Evolutionary conservation across 1,140 invertebrate species (phyloP).

Genomic region (Drosophila sulfurigaster): DNA sequence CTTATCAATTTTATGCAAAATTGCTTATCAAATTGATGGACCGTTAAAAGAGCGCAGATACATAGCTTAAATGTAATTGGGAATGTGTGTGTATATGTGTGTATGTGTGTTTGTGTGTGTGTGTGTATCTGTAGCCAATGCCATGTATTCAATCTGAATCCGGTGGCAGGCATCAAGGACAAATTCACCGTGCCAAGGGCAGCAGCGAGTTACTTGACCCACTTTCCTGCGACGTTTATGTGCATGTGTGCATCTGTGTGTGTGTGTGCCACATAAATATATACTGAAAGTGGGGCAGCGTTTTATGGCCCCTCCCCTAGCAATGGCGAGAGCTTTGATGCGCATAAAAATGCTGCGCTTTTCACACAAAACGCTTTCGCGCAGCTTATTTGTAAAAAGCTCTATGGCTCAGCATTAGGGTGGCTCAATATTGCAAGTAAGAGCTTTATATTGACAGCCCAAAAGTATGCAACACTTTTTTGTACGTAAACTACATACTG

Average conservation of each 20-base stretch:
- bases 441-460: neutral
- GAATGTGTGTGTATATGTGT: neutral
- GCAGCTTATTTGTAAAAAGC: slow-evolving; percentile 20
- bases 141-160: slow-evolving; percentile 17
- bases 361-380: slow-evolving; percentile 9
- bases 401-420: slow-evolving; percentile 9
- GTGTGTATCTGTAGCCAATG: slow-evolving; percentile 11
- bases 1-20: slow-evolving; percentile 10
- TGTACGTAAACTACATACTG: neutral
- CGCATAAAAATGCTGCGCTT: slow-evolving; percentile 11
- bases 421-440: neutral
- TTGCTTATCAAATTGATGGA: slow-evolving; percentile 11
- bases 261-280: slow-evolving; percentile 3
- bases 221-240: slow-evolving; percentile 32
- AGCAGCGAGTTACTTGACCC: slow-evolving; percentile 58
- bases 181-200: slow-evolving; percentile 61
- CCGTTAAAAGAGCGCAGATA: neutral
- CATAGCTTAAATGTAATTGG: slow-evolving; percentile 4
- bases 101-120: neutral
- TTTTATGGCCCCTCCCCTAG: neutral
- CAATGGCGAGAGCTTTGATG: slow-evolving; percentile 28
- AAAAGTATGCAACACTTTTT: slow-evolving; percentile 31
- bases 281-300: slow-evolving; percentile 41
- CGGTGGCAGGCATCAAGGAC: slow-evolving; percentile 56
- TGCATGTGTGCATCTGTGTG: neutral